Evolutionary conservation across 53 echinoderm and acorn worm genomes (phyloP), one percentile per base, ranked within the genome.

Genomic region (Echinometra lucunter): DNA sequence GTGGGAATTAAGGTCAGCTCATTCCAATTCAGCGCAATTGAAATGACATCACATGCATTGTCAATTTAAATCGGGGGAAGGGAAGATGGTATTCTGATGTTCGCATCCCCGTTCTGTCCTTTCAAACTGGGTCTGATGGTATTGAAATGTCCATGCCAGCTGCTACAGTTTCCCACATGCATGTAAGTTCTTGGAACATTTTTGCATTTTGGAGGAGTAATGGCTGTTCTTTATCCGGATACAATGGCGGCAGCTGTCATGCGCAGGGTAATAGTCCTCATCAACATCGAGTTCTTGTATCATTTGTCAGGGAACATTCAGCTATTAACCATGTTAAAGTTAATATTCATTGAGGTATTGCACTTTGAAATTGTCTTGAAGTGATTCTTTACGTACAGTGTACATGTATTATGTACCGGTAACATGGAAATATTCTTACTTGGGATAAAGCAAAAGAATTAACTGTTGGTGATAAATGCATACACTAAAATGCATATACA

Each of bases 101-200:
- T 49, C 47, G 44, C 30, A 85, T 85, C 85, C 85, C 30, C 45
- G 49, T 85, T 85, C 85, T 85, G 85, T 85, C 85, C 25, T 47
- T 27, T 85, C 49, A 49, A 85, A 85, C 47, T 85, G 45, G 85
- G 49, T 85, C 49, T n/a, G 1, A 13, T 28, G 16, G 85, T 30
- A 49, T 53, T 85, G 85, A 85, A 49, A 45, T n/a, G 21, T 85
- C 45, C 49, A 6, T 27, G n/a, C 85, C 85, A 85, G 85, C 85
- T 85, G 85, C 85, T 2, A 13, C 19, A 85, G 47, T 12, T 78
- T 17, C 42, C 42, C 78, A 78, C 78, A 21, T 42, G 1, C n/a
- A n/a, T n/a, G n/a, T n/a, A n/a, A 19, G 28, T 42, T 49, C 81
- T 81, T 12, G 18, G 13, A n/a, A n/a, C 27, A 49, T 85, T 85